Conservation (phyloP, 2,888 invertebrate species). For the Noctua comes region DNA sequence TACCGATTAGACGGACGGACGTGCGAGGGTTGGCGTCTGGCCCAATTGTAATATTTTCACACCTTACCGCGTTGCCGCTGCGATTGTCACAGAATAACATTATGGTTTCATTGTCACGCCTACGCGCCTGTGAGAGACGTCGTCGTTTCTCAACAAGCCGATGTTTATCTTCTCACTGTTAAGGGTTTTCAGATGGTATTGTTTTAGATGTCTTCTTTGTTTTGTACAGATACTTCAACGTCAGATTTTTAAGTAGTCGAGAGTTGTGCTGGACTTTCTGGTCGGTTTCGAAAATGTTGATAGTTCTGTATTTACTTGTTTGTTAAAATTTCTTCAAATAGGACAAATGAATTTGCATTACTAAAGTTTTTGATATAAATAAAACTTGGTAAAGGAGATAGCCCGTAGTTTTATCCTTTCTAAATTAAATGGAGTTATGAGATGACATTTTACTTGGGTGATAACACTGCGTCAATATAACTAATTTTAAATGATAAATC, state of each 20-base stretch:
- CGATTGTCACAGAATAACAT: slow-evolving; percentile 68
- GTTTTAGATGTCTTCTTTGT: slow-evolving; percentile 12
- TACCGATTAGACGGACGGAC: slow-evolving; percentile 72
- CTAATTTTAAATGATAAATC: background rate
- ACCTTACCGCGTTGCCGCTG: slow-evolving; percentile 62
- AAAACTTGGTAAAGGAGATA: too few species aligned
- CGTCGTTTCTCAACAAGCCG: slow-evolving; percentile 55
- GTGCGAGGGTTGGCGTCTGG: slow-evolving; percentile 75
- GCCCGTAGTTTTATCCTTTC: background rate
- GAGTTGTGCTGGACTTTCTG: background rate
- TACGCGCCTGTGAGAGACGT: slow-evolving; percentile 35
- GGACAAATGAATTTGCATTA: background rate
- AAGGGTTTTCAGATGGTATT: slow-evolving; percentile 38
- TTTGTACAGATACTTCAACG: slow-evolving; percentile 20
- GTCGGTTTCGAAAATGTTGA: background rate
- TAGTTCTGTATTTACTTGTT: background rate
- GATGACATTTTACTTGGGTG: background rate
- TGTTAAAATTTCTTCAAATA: background rate
- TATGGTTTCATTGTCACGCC: slow-evolving; percentile 63
- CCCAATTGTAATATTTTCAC: slow-evolving; percentile 77
- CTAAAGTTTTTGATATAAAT: background rate
- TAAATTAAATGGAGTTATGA: background rate
- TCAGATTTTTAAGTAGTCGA: slow-evolving; percentile 8
- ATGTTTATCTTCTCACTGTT: slow-evolving; percentile 52
- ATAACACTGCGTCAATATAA: background rate